Base-by-base conservation (phyloP, 1,140 invertebrate genomes). In the Cherax destructor region DNA sequence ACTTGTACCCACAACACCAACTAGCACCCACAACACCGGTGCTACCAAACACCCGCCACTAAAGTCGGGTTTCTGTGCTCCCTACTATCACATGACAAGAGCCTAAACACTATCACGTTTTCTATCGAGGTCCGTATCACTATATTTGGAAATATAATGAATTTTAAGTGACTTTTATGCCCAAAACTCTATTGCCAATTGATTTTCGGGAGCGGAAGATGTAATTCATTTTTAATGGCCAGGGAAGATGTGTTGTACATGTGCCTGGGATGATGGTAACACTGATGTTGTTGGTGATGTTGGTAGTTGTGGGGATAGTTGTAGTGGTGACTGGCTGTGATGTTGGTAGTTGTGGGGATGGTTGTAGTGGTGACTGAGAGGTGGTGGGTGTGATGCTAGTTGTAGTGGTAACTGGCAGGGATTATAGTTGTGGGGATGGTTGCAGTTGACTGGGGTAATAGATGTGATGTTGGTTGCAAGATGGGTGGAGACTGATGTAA, bases 171-270 rank as follows among this genome's bases (percentile, higher is more conserved):
- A 65, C 21, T 65, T 65, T 65, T 65, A 65, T 65, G 13, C 5
- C 16, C 21, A 65, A 65, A 5, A 65, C 21, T 18, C 21, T 65
- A 65, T 21, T 59, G 79, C 79, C 18, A 59, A 59, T 56, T 59
- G 50, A 59, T 56, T 52, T 52, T 24, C 21, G 30, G 11, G 69
- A n/a, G 47, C 18, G 49, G 79, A 13, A 11, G 79, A 30, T 47
- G 79, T 81, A 30, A 81, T 81, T 81, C 50, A 52, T 56, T 30
- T 56, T 81, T 56, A 81, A 56, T 52, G 79, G 79, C 24, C 11
- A 24, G n/a, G 30, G 18, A 50, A 52, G 79, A 30, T 56, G 79
- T 9, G 13, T 69, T 18, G 13, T 21, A 21, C 13, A 18, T 69
- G 1, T 6, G n/a, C 9, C 21, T 74, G 21, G n/a, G 4, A n/a